Evolutionary conservation across 2,797 vertebrate genomes (phyloP).

Genomic region (Sphenodon punctatus): DNA sequence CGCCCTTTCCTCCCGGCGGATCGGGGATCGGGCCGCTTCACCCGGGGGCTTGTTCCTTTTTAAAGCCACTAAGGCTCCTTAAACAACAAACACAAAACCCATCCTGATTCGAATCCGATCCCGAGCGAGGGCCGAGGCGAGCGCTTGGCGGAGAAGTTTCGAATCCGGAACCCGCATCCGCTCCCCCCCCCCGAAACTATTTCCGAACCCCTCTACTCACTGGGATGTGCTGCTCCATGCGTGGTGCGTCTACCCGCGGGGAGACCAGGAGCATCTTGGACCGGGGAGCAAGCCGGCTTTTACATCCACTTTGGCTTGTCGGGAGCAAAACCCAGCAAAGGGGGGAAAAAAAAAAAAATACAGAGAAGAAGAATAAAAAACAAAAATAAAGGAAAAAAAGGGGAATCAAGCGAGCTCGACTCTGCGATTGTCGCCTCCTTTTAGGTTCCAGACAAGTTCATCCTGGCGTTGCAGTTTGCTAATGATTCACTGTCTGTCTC

Average conservation of each 20-base stretch:
- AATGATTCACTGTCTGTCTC: constrained; percentile 82
- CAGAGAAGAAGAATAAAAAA: too few species aligned
- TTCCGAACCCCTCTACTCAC: constrained; percentile 71
- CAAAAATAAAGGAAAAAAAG: background rate
- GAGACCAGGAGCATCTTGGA: constrained; percentile 85
- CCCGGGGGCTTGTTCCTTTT: background rate
- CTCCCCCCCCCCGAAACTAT: background rate
- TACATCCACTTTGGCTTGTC: constrained; percentile 83
- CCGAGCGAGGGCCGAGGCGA: background rate
- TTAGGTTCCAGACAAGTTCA: constrained; percentile 84
- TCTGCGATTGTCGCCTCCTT: constrained; percentile 67
- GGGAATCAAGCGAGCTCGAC: background rate
- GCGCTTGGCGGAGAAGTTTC: background rate
- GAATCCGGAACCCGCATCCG: background rate
- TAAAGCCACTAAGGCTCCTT: too few species aligned
- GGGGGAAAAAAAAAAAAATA: background rate
- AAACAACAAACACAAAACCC: too few species aligned
- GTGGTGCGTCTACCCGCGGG: constrained; percentile 85
- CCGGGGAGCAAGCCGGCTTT: constrained; percentile 72
- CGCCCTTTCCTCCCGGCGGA: too few species aligned
- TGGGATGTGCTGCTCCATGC: constrained; percentile 81
- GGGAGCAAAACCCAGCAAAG: constrained; percentile 60
- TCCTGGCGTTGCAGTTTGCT: constrained; percentile 77
- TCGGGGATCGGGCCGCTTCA: too few species aligned
- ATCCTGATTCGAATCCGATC: too few species aligned